phyloP scores from a whole-genome alignment of 2,888 invertebrate genomes.

The Drosophila hamatofila region DNA sequence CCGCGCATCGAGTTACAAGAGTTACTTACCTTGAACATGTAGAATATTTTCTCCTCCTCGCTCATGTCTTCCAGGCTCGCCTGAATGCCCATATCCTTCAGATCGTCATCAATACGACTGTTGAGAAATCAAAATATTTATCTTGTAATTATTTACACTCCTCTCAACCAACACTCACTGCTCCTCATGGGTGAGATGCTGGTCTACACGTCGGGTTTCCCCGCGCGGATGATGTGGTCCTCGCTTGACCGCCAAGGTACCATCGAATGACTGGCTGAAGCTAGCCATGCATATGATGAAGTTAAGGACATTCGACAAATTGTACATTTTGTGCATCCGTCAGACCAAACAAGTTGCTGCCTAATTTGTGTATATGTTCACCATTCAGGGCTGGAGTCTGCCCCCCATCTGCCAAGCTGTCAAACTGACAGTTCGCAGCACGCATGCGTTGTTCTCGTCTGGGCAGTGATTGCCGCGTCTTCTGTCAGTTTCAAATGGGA shows the following conservation, averaged over 20 bases:
- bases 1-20: fast-evolving
- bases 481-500: conserved; percentile 1
- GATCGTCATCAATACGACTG: conserved; percentile 93
- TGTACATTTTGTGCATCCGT: conserved; percentile 70
- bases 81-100: conserved; percentile 88
- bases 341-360: conserved; percentile 38
- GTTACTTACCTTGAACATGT: conserved; percentile 83
- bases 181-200: conserved; percentile 90
- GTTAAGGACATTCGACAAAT: conserved; percentile 77
- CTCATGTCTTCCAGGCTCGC: conserved; percentile 90
- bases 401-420: conserved; percentile 33
- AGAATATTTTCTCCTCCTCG: conserved; percentile 89
- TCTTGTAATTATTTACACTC: background rate
- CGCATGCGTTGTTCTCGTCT: conserved; percentile 31
- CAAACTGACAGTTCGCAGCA: conserved; percentile 18
- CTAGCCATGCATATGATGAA: conserved; percentile 81
- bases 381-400: conserved; percentile 21
- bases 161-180: conserved; percentile 86
- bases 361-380: conserved; percentile 33
- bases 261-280: conserved; percentile 74
- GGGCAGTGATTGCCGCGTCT: background rate
- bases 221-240: conserved; percentile 90
- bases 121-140: conserved; percentile 5
- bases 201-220: conserved; percentile 88
- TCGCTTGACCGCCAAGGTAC: conserved; percentile 83